These are phyloP conservation scores for Drosophila anomalipes DNA, from an alignment of 2,888 invertebrate genomes.

Conservation along the genomic window DNA sequence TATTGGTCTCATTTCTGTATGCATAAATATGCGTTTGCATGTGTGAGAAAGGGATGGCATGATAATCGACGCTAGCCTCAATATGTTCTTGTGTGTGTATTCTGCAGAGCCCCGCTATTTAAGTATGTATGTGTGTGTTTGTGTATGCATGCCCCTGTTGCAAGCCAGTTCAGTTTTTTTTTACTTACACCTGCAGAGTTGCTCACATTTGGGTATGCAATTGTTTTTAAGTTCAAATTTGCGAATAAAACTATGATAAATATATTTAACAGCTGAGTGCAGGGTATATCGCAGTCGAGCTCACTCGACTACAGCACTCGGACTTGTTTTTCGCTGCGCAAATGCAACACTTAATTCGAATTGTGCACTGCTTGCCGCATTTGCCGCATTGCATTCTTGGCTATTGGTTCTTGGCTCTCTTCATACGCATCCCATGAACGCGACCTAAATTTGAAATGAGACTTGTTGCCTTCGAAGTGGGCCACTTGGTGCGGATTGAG, in stretches of 20 bases:
- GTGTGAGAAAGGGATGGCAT: neutral
- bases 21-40: neutral
- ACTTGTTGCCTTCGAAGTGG: neutral
- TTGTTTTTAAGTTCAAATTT: neutral
- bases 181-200: neutral
- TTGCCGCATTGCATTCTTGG: neutral
- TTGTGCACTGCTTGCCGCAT: slow-evolving; percentile 19
- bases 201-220: neutral
- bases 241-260: neutral
- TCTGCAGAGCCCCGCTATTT: neutral
- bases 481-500: slow-evolving; percentile 10
- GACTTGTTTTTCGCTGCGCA: slow-evolving; percentile 7
- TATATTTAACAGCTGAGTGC: neutral
- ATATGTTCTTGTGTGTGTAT: neutral
- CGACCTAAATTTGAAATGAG: slow-evolving; percentile 5
- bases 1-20: neutral
- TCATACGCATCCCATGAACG: slow-evolving; percentile 27
- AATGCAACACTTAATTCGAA: slow-evolving; percentile 11
- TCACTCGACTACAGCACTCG: neutral
- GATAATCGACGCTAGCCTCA: neutral
- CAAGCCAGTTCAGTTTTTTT: neutral
- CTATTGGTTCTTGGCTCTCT: slow-evolving; percentile 9
- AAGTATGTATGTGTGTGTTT: neutral
- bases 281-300: neutral
- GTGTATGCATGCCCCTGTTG: neutral